Percentiles rank a stretch among this genome's conserved stretches.
Conservation (phyloP, 23 tunicate species). For the Corella eumyota region DNA sequence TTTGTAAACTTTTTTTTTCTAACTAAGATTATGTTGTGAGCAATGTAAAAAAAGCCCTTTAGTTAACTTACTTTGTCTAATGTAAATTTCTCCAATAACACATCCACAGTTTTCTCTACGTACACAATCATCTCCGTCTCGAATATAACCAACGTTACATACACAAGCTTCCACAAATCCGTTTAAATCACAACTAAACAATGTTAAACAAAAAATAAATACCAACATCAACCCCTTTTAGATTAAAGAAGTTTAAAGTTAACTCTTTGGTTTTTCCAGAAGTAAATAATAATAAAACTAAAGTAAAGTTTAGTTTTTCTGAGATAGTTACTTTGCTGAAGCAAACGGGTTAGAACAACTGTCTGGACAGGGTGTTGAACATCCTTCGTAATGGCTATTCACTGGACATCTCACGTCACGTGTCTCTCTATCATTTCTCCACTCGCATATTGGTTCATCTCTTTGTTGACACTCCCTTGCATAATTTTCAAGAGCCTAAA, state of each 20-base stretch:
- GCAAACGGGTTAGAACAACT: conserved; percentile 42
- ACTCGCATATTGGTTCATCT: conserved; percentile 43
- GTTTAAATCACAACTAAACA: conserved; percentile 17
- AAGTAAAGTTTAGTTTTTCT: not conserved
- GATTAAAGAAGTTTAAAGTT: no score
- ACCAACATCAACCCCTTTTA: no score
- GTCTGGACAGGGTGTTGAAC: conserved; percentile 46
- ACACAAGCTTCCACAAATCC: conserved; percentile 63
- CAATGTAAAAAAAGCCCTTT: not conserved
- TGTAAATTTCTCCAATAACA: conserved; percentile 15
- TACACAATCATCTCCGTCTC: conserved; percentile 49
- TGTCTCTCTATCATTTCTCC: conserved; percentile 22
- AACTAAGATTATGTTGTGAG: no score
- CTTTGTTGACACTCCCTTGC: conserved; percentile 24
- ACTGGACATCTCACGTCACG: conserved; percentile 23
- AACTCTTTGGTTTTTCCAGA: no score
- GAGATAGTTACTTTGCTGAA: conserved; percentile 22
- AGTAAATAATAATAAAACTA: conserved; percentile 1
- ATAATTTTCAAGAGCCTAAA: conserved; percentile 41
- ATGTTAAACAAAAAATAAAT: not conserved
- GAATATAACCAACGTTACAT: conserved; percentile 43
- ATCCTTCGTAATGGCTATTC: conserved; percentile 43
- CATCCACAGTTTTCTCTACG: conserved; percentile 45
- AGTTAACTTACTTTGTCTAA: conserved; percentile 24
- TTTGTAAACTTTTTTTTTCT: no score